Evolutionary conservation across 2,797 vertebrate genomes (phyloP).

Genomic region (Haliaeetus albicilla): DNA sequence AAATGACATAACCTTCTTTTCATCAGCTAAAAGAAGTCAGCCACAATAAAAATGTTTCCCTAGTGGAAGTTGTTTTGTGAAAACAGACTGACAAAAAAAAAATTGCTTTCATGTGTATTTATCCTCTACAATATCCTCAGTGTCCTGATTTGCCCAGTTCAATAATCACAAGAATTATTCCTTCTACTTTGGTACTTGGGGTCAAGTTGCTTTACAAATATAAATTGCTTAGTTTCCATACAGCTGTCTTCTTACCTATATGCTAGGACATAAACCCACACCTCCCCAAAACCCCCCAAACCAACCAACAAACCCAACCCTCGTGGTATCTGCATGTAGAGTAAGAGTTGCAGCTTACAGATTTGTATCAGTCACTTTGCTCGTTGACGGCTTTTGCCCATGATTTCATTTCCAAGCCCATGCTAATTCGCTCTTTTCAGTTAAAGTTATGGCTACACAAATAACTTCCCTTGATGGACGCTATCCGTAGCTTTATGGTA

Average conservation of each 20-base stretch:
- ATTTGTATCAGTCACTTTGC: background rate
- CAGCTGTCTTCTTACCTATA: background rate
- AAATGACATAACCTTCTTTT: slow-evolving; percentile 31
- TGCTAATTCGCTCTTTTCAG: background rate
- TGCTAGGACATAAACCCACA: background rate
- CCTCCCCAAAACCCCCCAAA: background rate
- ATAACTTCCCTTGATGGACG: background rate
- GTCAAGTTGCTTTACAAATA: background rate
- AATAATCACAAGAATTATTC: background rate
- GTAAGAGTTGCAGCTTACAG: background rate
- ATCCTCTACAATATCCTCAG: background rate
- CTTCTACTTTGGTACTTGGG: background rate
- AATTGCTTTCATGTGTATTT: background rate
- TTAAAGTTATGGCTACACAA: background rate
- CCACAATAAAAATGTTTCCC: background rate
- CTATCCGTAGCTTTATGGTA: background rate
- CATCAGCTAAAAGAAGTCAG: slow-evolving; percentile 32
- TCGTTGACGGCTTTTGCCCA: background rate
- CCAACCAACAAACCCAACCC: background rate
- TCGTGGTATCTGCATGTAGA: background rate
- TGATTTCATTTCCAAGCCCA: background rate
- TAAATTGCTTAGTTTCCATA: background rate
- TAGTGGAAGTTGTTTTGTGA: slow-evolving; percentile 12
- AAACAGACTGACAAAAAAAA: background rate
- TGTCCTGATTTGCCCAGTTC: background rate